A percentile compares a stretch with the other conserved stretches of the same genome.
phyloP scores from a whole-genome alignment of 1,140 invertebrate genomes.

The Magallana ariakensis region DNA sequence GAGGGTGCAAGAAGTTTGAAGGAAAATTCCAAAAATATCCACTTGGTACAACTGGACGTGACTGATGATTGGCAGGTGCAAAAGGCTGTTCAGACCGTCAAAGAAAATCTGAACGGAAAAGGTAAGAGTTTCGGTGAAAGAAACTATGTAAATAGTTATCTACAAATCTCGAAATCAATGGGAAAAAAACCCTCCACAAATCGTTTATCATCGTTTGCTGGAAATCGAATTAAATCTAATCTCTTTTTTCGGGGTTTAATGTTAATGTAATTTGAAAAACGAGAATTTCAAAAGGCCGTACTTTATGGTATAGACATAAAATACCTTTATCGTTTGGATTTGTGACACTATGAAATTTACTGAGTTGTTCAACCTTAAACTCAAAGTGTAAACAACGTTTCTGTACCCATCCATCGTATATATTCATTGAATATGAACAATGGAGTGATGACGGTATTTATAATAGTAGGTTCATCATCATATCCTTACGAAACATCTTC shows the following conservation, averaged over 20 bases:
- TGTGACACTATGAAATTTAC: too few species aligned
- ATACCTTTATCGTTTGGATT: too few species aligned
- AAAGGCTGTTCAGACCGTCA: slow-evolving; percentile 67
- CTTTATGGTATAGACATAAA: too few species aligned
- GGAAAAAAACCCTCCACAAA: not conserved
- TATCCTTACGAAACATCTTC: too few species aligned
- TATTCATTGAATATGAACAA: too few species aligned
- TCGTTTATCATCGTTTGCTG: too few species aligned
- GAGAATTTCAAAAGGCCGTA: not conserved
- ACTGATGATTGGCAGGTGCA: slow-evolving; percentile 73
- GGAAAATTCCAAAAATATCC: slow-evolving; percentile 71
- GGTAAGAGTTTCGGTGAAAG: slow-evolving; percentile 50
- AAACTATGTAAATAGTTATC: not conserved
- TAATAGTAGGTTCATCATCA: too few species aligned
- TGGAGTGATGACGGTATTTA: too few species aligned
- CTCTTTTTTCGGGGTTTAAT: not conserved
- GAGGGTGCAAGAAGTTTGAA: slow-evolving; percentile 78
- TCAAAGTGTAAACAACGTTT: too few species aligned
- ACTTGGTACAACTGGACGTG: slow-evolving; percentile 71
- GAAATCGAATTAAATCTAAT: not conserved
- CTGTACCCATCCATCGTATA: too few species aligned
- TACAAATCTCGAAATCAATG: not conserved
- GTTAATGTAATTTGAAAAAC: not conserved
- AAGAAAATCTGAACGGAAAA: slow-evolving; percentile 67
- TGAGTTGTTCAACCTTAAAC: too few species aligned